A percentile compares a stretch with the other conserved stretches of the same genome.
phyloP scores from a whole-genome alignment of 2,888 invertebrate genomes.

The Philaethria dido region DNA sequence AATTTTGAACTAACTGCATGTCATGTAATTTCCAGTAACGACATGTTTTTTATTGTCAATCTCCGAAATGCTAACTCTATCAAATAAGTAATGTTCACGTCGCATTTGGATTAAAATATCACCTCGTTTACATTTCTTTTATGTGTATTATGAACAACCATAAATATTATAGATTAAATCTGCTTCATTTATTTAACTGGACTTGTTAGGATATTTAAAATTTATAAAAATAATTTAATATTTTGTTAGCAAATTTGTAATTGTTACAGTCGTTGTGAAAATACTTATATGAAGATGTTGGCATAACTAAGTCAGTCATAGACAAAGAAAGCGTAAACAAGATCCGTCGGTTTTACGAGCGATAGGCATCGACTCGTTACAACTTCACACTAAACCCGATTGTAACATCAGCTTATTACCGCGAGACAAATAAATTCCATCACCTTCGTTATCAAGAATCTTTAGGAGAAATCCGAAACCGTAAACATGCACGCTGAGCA shows the following conservation, averaged over 20 bases:
- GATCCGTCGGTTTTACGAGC: conserved; percentile 26
- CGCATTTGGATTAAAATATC: conserved; percentile 49
- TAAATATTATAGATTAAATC: conserved; percentile 25
- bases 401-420: conserved; percentile 79
- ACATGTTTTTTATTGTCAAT: conserved; percentile 77
- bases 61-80: conserved; percentile 49
- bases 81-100: conserved; percentile 38
- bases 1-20: conserved; percentile 67
- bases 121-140: conserved; percentile 40
- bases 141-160: conserved; percentile 17
- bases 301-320: conserved; percentile 15
- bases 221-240: neutral
- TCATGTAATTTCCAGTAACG: conserved; percentile 80
- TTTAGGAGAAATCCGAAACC: conserved; percentile 82
- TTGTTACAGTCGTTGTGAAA: too few relatives aligned
- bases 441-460: conserved; percentile 77
- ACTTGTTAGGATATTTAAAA: neutral
- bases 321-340: conserved; percentile 36
- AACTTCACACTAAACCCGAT: conserved; percentile 69
- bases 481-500: conserved; percentile 78
- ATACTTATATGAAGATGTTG: neutral
- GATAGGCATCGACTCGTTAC: conserved; percentile 60
- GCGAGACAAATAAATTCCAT: conserved; percentile 79
- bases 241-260: too few relatives aligned
- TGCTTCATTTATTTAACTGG: conserved; percentile 10